Evolutionary conservation across 1,140 invertebrate species (phyloP).

Genomic region (Polyergus mexicanus): DNA sequence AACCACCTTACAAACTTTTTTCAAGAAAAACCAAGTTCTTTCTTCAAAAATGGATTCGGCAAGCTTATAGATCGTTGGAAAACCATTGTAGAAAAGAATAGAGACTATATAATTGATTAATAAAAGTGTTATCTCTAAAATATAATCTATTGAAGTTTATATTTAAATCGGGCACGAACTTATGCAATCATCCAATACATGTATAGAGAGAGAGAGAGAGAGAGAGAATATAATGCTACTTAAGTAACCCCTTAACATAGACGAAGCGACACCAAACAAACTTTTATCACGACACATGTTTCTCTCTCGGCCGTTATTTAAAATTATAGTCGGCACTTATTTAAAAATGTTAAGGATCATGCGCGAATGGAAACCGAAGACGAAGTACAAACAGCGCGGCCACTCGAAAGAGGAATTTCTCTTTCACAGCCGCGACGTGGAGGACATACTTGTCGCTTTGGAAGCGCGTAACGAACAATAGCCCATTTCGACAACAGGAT

Average conservation of each 20-base stretch:
- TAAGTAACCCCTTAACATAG: neutral
- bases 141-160: too few species aligned
- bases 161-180: too few species aligned
- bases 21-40: too few species aligned
- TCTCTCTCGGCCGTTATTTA: constrained; percentile 1
- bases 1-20: too few species aligned
- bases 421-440: constrained; percentile 40
- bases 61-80: too few species aligned
- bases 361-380: constrained; percentile 33
- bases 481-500: constrained; percentile 71
- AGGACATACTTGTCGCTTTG: constrained; percentile 60
- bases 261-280: neutral
- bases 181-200: too few species aligned
- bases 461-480: constrained; percentile 65
- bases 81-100: too few species aligned
- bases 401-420: constrained; percentile 49
- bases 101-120: too few species aligned
- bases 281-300: neutral
- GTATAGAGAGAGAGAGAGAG: too few species aligned
- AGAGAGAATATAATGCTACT: too few species aligned
- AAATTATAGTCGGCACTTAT: constrained; percentile 37
- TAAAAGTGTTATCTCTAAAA: too few species aligned
- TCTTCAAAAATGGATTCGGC: too few species aligned
- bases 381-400: constrained; percentile 32
- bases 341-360: constrained; percentile 46